Evolutionary conservation across 2,113 vertebrate species (phyloP).

Genomic region (Podarcis cretensis): DNA sequence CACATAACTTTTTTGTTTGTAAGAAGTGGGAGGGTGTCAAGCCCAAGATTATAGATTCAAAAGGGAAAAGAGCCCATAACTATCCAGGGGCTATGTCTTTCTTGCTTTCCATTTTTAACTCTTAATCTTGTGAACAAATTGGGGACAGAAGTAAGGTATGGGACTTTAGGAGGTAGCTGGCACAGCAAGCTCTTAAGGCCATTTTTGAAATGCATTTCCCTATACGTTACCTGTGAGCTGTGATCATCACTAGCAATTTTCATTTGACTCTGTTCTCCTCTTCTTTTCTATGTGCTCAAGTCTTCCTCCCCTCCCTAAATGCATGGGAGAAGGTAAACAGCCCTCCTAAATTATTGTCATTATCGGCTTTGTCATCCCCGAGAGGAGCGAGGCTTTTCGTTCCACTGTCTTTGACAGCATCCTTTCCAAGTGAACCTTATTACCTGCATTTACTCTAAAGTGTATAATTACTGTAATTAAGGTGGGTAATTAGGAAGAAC

Average conservation of each 20-base stretch:
- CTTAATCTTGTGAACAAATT: background rate
- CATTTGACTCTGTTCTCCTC: background rate
- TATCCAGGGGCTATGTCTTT: too few relatives aligned
- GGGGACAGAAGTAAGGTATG: background rate
- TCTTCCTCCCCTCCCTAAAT: background rate
- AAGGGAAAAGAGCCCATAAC: background rate
- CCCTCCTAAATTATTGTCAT: background rate
- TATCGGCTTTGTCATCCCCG: background rate
- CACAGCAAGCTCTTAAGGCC: background rate
- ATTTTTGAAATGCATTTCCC: too few relatives aligned
- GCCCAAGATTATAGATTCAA: background rate
- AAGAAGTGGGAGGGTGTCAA: background rate
- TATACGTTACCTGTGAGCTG: background rate
- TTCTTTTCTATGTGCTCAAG: background rate
- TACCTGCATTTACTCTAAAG: slow-evolving; percentile 68
- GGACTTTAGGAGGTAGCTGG: background rate
- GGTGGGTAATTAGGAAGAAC: slow-evolving; percentile 58
- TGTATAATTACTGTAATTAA: slow-evolving; percentile 68
- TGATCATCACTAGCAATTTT: background rate
- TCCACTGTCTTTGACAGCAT: slow-evolving; percentile 39
- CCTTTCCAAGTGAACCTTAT: slow-evolving; percentile 60
- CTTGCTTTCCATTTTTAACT: background rate
- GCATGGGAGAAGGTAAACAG: background rate
- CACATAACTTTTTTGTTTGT: background rate
- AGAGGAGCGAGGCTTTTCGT: background rate